Base-by-base conservation (phyloP, 2,797 vertebrate genomes). In the Apogon talboti region DNA sequence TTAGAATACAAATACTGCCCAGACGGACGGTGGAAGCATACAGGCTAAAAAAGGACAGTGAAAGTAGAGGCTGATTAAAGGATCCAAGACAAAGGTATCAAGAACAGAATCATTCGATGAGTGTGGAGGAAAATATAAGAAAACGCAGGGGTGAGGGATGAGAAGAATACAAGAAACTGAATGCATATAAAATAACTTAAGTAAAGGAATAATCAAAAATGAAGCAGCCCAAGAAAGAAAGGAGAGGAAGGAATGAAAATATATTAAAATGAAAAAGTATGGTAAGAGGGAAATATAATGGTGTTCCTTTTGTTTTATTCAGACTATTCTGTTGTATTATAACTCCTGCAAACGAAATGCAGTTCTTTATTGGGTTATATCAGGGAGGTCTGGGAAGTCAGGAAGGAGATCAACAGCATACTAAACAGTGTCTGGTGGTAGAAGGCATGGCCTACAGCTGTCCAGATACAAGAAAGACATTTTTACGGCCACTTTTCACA, bases 291-390 rank as follows among this genome's bases (percentile, higher is more conserved):
- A 48, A 75, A 62, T 55, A 16, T 18, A 42, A 15, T 28, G 16
- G 6, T 14, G 16, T 19, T 21, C 48, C 63, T 74, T 52, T 58
- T 71, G 48, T 75, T 79, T 78, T 77, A 77, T 78, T 77, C 63
- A 79, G 37, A 67, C 44, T 33, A 57, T 57, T 74, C 13, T 40
- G 6, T 6, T 6, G 43, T 47, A 59, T 47, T 76, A 62, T 67
- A 64, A 63, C 11, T 48, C 24, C n/a, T 19, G 60, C 68, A 66
- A 58, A 78, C 43, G 48, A 69, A 67, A 21, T 38, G 61, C 6
- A 2, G 9, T 42, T 11, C 63, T 69, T 75, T 71, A 70, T 73
- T 82, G 66, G n/a, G 74, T 60, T 57, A 51, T 33, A 44, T 45
- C 35, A 51, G 37, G 58, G 10, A 15, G 52, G 47, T 59, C 18